Base-by-base conservation (phyloP, 2,797 vertebrate genomes). In the Lacerta bilineata region DNA sequence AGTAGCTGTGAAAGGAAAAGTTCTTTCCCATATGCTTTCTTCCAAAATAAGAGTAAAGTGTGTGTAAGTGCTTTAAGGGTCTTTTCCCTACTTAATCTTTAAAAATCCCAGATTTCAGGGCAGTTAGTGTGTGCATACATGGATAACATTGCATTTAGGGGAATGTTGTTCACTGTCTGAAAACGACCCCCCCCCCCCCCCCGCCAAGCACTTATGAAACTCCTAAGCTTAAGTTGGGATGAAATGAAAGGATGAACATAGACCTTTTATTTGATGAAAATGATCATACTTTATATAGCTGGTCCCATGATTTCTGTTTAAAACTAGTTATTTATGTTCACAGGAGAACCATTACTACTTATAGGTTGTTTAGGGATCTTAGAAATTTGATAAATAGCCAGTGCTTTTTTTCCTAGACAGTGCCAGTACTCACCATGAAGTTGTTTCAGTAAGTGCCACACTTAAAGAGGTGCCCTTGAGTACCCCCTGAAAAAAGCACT, bases 1-100 rank as follows among this genome's bases (percentile, higher is more conserved):
- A 97, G 98, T 95, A 77, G 1, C 8, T 0, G 72, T 0, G n/a
- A 69, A 59, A 46, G 39, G 20, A 88, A 74, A 72, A 5, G 0
- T 8, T 36, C 76, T 36, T 66, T 79, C 41, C 23, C 25, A 41
- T 66, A 76, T 33, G 33, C 25, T 50, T 6, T 50, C 5, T n/a
- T 27, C 23, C 39, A 41, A 43, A 84, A 55, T 72, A 18, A 15
- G n/a, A 50, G 7, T 78, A 79, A 46, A 71, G 3, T 39, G 59
- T 84, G 2, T 61, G 33, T 74, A 61, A 39, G 3, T 72, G 43
- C 2, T 8, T 36, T 11, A 36, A 41, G 50, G 11, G 17, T 20
- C 71, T 79, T 59, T 10, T 2, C 43, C 39, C 27, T 17, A 17
- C 17, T 46, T 41, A 15, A 25, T 59, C 27, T 9, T 86, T 36